Base-by-base conservation (phyloP, 2,888 invertebrate genomes). In the Molanna angustata region DNA sequence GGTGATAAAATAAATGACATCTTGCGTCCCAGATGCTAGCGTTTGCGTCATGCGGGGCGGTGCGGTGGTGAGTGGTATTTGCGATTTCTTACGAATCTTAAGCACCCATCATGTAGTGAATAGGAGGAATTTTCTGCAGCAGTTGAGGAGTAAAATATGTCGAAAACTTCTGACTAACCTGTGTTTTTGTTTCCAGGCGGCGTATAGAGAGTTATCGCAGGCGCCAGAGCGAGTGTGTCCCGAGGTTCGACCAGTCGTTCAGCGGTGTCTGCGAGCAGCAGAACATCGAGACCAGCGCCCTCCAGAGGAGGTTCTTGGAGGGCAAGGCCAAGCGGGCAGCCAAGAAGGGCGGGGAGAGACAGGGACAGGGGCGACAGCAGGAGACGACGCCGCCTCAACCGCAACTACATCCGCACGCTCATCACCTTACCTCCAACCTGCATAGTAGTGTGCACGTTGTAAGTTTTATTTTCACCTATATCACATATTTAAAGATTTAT, bases 251-350 rank as follows among this genome's bases (percentile, higher is more conserved):
- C 68, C 90, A 90, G 68, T 87, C 90, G 60, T 89, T 91, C 72
- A 89, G 82, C 67, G 90, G 90, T 33, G 80, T 89, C 57, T 90
- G 90, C 75, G 94, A 94, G 67, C 93, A 93, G 69, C 92, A 94
- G 69, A 85, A 89, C 64, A 85, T 93, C 73, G 94, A 94, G 71
- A 94, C 94, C 31, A 80, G 86, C 62, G 84, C 90, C 60, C 79
- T 95, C 59, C 90, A 92, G 70, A 93, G 94, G 72, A 83, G 91
- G 60, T 94, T 87, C 72, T 80, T 94, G 64, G 95, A 95, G 73
- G 88, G 88, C 69, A 94, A 93, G 71, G 86, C 90, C 61, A 94
- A 94, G 73, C 80, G 89, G 63, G 86, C 88, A 61, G 86, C 88
- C 55, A 94, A 93, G 74, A 90, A 90, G 76, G 89, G 86, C 67